Base-by-base conservation (phyloP, 2,888 invertebrate genomes). In the Muscina levida region DNA sequence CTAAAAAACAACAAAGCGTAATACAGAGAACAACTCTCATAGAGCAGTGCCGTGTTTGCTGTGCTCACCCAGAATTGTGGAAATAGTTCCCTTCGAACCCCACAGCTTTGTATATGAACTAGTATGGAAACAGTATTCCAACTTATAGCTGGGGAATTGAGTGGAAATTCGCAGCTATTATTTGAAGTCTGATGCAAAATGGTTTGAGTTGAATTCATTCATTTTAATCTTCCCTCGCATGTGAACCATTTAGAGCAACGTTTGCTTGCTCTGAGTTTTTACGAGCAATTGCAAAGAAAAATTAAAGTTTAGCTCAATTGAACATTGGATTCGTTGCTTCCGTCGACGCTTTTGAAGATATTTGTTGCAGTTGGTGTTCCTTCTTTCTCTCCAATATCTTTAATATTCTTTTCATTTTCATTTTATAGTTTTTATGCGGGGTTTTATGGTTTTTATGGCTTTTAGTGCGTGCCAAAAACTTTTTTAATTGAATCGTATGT, bases 391-490 rank as follows among this genome's bases (percentile, higher is more conserved):
- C 65, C 76, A 76, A 80, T 80, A 70, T 85, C 85, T 85, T 87
- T 85, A 84, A 86, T 85, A 86, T 88, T 88, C 84, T 87, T 88
- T 83, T 82, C 79, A 86, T 87, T 88, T 89, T 88, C 86, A 83
- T 87, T 89, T 89, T 85, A 89, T 88, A 86, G 84, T 85, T 89
- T 88, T 88, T 87, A 89, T 89, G 87, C 85, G 86, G 86, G 85
- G 83, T 87, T 90, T 90, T 89, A 89, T 89, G 89, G 87, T 85
- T 88, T 90, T 89, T 89, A 89, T 88, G 86, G 85, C 86, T 88
- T 87, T 89, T 87, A 90, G 89, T 89, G 89, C 89, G 89, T 89
- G 89, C 89, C 90, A 88, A 88, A 88, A 88, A 86, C 85, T 86
- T 85, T 89, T 89, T 89, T 88, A 89, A 89, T 89, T 89, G 89